Evolutionary conservation across 2,113 vertebrate genomes (phyloP).

Genomic region (Cygnus buccinator): DNA sequence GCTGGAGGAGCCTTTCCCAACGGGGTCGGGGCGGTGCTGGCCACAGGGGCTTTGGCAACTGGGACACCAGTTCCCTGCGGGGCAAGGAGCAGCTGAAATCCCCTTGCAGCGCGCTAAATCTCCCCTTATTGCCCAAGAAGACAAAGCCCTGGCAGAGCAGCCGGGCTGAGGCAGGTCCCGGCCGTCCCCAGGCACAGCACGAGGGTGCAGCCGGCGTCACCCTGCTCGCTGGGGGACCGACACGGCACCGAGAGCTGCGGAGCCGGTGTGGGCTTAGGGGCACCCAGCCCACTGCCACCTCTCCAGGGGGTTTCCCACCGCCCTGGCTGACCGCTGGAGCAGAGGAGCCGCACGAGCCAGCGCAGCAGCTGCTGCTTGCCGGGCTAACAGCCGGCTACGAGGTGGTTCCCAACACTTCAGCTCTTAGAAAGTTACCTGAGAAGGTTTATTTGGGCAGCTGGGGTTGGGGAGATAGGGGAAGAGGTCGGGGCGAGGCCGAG

Average conservation of each 20-base stretch:
- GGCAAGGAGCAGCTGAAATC: background rate
- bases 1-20: background rate
- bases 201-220: background rate
- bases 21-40: background rate
- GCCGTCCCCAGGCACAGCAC: background rate
- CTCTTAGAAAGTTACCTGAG: background rate
- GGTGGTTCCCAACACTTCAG: background rate
- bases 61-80: rapidly evolving
- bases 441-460: rapidly evolving
- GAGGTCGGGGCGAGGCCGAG: background rate
- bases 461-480: background rate
- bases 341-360: background rate
- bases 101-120: background rate
- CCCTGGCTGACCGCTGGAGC: background rate
- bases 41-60: rapidly evolving
- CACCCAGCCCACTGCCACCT: background rate
- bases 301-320: background rate
- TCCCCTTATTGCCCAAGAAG: background rate
- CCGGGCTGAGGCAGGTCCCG: background rate
- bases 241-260: rapidly evolving
- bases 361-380: background rate
- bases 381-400: background rate
- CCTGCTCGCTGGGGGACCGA: rapidly evolving
- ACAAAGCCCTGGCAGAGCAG: background rate
- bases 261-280: background rate